Percentiles rank a stretch among this genome's conserved stretches.
phyloP scores from a whole-genome alignment of 2,113 vertebrate genomes.

The Saimiri boliviensis region DNA sequence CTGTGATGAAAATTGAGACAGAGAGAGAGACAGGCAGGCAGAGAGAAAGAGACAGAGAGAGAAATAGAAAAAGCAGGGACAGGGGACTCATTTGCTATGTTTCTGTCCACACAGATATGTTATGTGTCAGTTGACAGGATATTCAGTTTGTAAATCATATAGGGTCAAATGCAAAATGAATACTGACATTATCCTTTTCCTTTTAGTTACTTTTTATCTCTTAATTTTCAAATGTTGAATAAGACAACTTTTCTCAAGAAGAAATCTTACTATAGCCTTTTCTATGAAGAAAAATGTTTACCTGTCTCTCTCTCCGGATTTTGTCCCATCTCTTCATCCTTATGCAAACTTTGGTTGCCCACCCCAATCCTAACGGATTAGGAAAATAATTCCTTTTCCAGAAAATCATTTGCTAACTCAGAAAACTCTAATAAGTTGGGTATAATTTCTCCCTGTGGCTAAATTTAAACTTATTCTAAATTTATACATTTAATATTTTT shows the following conservation, averaged over 20 bases:
- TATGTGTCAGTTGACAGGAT: background rate
- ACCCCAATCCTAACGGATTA: background rate
- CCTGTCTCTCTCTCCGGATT: background rate
- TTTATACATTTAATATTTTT: background rate
- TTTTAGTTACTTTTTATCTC: background rate
- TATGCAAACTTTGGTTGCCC: background rate
- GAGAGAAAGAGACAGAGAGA: background rate
- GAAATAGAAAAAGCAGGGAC: background rate
- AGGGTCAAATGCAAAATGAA: background rate
- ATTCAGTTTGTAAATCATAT: background rate
- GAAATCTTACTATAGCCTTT: background rate
- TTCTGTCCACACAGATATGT: background rate
- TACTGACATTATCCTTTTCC: background rate
- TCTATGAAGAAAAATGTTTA: constrained; percentile 22
- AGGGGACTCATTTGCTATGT: background rate
- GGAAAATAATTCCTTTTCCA: background rate
- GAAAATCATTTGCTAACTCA: background rate
- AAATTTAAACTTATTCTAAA: background rate
- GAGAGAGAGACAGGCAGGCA: no score
- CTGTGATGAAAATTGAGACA: background rate
- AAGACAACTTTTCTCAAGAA: background rate
- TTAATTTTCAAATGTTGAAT: constrained; percentile 25
- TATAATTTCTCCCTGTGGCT: background rate
- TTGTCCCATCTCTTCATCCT: background rate
- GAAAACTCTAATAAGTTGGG: background rate